Percentiles rank a stretch among this genome's conserved stretches.
These are phyloP conservation scores for Gonatopus flavifemur DNA, from an alignment of 1,140 invertebrate species.

Conservation along the genomic window DNA sequence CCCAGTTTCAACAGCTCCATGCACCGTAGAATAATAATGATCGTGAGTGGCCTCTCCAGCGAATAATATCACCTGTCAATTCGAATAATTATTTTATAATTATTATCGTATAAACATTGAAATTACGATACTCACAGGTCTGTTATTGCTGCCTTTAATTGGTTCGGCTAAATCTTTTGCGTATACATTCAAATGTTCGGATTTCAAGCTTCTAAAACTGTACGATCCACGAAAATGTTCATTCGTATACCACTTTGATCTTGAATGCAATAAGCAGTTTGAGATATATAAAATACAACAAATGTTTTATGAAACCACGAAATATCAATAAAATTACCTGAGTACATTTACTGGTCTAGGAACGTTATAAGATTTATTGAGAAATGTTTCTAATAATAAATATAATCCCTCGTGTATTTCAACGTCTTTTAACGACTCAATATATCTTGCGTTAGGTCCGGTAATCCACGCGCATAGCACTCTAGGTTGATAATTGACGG, in stretches of 20 bases:
- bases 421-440: constrained; percentile 60
- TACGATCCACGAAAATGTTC: constrained; percentile 70
- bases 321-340: constrained; percentile 44
- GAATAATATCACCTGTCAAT: constrained; percentile 61
- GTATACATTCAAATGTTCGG: constrained; percentile 40
- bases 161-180: constrained; percentile 62
- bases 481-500: constrained; percentile 67
- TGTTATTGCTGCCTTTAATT: constrained; percentile 52
- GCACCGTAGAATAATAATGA: constrained; percentile 73
- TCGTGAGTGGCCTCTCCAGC: constrained; percentile 71
- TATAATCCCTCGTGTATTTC: constrained; percentile 54
- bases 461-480: constrained; percentile 68
- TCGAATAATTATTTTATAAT: not conserved
- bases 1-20: constrained; percentile 77
- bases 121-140: constrained; percentile 47
- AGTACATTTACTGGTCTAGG: constrained; percentile 52
- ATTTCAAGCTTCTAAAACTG: constrained; percentile 64
- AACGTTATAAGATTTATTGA: constrained; percentile 57
- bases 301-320: not conserved
- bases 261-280: constrained; percentile 49
- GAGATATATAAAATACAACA: constrained; percentile 6
- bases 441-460: constrained; percentile 60
- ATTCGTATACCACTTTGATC: constrained; percentile 70
- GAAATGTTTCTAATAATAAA: constrained; percentile 56
- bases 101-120: constrained; percentile 2